Conservation (phyloP, 2,797 vertebrate genomes). For the Dicrostonyx torquatus region DNA sequence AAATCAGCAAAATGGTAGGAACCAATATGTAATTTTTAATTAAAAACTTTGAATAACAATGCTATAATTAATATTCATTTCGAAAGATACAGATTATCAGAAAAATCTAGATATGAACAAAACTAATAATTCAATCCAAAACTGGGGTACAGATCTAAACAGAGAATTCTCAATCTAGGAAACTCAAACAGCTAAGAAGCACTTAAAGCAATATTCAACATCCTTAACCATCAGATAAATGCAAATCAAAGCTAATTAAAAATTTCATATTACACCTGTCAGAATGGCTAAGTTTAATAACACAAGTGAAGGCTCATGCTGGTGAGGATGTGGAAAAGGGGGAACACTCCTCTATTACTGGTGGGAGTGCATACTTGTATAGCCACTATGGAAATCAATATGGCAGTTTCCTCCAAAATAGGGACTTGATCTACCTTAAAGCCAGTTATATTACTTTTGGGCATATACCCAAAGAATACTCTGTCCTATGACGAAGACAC, state of each 20-base stretch:
- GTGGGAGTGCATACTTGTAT: too few relatives aligned
- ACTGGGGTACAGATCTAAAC: not conserved
- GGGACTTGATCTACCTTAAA: not conserved
- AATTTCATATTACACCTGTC: not conserved
- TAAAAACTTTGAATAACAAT: not conserved
- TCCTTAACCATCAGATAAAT: not conserved
- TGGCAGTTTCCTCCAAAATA: not conserved
- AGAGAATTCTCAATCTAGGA: not conserved
- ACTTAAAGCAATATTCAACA: not conserved
- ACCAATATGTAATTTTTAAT: not conserved
- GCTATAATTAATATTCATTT: not conserved
- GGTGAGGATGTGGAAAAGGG: too few relatives aligned
- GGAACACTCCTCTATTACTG: not conserved
- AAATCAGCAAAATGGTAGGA: too few relatives aligned
- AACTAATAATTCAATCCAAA: not conserved
- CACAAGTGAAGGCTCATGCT: not conserved
- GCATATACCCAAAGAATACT: not conserved
- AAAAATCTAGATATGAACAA: not conserved
- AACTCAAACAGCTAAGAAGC: not conserved
- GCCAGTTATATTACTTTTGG: not conserved
- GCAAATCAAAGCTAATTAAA: not conserved
- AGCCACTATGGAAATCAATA: not conserved
- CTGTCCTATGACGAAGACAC: not conserved
- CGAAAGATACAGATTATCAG: not conserved
- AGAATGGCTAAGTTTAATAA: not conserved